Evolutionary conservation across 2,113 vertebrate genomes (phyloP), one percentile per base, ranked within the genome.

Genomic region (Ictalurus punctatus): DNA sequence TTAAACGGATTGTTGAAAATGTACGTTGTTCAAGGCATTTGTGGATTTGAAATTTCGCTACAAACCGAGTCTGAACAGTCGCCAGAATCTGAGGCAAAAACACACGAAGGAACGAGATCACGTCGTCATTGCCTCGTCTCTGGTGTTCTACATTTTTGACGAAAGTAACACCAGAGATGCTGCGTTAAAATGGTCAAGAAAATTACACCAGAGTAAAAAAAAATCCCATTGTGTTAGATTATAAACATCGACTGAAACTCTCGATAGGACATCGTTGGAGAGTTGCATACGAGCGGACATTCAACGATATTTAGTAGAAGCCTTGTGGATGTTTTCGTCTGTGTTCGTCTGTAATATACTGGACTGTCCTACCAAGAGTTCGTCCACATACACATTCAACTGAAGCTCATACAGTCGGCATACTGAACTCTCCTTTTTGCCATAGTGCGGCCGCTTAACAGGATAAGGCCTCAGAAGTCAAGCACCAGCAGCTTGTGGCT

Each of bases 161-260:
- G 84, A 89, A 79, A 63, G 81, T 74, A 87, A 85, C 89, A 85
- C 87, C 89, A n/a, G 63, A 40, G 44, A 84, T 56, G 88, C 88
- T 89, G 88, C 89, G 81, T 80, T 76, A 52, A 71, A 84, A 59
- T 86, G 40, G 44, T 84, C 78, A 87, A 63, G 73, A 82, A 80
- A 78, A 82, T 67, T 58, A 78, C 76, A 90, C 67, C 83, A 84
- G 58, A 84, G 40, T 59, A 63, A 73, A 73, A 88, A n/a, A n/a
- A 88, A 84, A 52, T 58, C 89, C 91, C 91, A 92, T 91, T 92
- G 88, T 63, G 69, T 88, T 88, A 71, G 30, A 89, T 73, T 58
- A 34, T 44, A 25, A 44, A 59, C 14, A 59, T 48, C 21, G 27
- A 82, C 40, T 67, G 52, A 71, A 87, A 73, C 73, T 76, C 84